Conservation (phyloP, 2,797 vertebrate species). For the Triplophysa bombifrons region DNA sequence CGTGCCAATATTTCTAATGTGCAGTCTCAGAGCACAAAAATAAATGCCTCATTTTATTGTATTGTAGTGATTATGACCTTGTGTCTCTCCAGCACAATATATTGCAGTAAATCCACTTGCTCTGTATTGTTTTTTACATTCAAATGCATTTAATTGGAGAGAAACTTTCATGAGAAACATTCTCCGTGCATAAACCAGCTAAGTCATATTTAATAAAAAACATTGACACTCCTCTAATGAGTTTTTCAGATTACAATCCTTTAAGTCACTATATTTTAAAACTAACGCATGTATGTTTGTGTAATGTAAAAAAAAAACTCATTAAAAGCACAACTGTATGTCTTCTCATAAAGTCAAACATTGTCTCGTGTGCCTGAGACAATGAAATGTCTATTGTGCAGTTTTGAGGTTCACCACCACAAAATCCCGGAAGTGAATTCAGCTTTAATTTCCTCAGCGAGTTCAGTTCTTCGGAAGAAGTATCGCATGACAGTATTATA, state of each 20-base stretch:
- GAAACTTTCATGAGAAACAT: slow-evolving; percentile 19
- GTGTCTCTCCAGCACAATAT: slow-evolving; percentile 16
- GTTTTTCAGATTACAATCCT: slow-evolving; percentile 33
- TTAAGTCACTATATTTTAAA: too few relatives aligned
- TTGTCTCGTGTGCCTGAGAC: neutral
- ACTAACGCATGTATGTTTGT: neutral
- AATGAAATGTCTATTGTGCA: slow-evolving; percentile 12
- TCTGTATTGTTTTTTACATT: slow-evolving; percentile 23
- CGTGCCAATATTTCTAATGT: slow-evolving; percentile 3
- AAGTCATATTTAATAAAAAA: slow-evolving; percentile 43
- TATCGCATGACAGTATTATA: slow-evolving; percentile 7
- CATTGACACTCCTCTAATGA: slow-evolving; percentile 31
- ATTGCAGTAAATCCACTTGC: slow-evolving; percentile 20
- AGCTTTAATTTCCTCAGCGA: slow-evolving; percentile 21
- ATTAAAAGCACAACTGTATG: neutral
- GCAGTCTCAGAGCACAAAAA: neutral
- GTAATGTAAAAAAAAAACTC: neutral
- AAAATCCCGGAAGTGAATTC: neutral
- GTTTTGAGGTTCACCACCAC: too few relatives aligned
- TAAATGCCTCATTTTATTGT: slow-evolving; percentile 17
- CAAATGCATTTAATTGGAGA: slow-evolving; percentile 45
- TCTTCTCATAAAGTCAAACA: neutral
- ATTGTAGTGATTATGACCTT: slow-evolving; percentile 30
- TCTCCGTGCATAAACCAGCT: slow-evolving; percentile 34
- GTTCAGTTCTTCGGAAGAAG: neutral